These are phyloP conservation scores for Saccostrea echinata DNA, from an alignment of 1,140 invertebrate species.

Conservation along the genomic window DNA sequence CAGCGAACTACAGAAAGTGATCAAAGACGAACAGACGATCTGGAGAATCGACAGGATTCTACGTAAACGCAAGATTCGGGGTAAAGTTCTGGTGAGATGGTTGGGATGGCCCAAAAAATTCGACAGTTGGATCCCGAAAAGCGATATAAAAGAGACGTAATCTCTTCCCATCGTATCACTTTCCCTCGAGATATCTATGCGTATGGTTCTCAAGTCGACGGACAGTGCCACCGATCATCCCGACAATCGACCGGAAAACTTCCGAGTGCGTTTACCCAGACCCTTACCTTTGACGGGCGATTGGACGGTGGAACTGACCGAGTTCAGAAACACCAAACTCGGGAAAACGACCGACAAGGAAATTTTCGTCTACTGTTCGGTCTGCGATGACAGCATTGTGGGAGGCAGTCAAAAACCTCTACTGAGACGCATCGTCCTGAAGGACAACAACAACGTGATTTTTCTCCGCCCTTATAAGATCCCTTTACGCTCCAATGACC, in stretches of 20 bases:
- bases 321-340: neutral
- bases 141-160: conserved; percentile 36
- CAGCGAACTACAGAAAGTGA: conserved; percentile 38
- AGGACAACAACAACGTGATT: conserved; percentile 9
- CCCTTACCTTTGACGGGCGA: neutral
- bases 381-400: conserved; percentile 37
- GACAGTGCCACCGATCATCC: neutral
- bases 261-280: conserved; percentile 1
- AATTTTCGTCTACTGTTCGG: conserved; percentile 12
- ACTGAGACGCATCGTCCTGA: conserved; percentile 7
- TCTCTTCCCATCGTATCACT: neutral
- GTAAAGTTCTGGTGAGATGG: conserved; percentile 39
- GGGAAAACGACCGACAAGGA: neutral
- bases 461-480: neutral
- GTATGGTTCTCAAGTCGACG: conserved; percentile 31
- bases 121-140: conserved; percentile 29
- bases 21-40: conserved; percentile 25
- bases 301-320: conserved; percentile 16
- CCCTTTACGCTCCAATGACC: neutral
- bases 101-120: conserved; percentile 50
- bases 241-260: neutral
- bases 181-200: neutral
- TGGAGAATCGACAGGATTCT: conserved; percentile 53
- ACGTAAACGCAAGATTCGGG: neutral
- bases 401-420: conserved; percentile 4